phyloP scores from a whole-genome alignment of 2,888 invertebrate genomes.

The Liodrosophila aerea region DNA sequence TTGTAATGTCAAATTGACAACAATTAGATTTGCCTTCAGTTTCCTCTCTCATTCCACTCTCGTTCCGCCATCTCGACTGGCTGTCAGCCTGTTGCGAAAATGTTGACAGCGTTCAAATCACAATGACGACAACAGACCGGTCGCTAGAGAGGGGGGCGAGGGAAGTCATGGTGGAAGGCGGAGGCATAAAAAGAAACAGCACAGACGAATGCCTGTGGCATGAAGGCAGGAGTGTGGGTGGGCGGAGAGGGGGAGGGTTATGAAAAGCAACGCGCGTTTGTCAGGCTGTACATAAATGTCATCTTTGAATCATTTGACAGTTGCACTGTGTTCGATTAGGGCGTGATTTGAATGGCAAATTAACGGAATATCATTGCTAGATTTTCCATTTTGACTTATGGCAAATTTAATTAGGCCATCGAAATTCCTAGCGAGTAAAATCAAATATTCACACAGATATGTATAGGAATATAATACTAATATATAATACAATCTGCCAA shows the following conservation, averaged over 20 bases:
- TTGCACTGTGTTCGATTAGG: slow-evolving; percentile 63
- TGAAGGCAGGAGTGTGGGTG: slow-evolving; percentile 7
- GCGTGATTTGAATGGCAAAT: slow-evolving; percentile 69
- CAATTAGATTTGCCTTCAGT: slow-evolving; percentile 52
- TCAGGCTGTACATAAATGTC: slow-evolving; percentile 68
- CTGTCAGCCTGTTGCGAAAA: slow-evolving; percentile 57
- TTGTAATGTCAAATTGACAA: slow-evolving; percentile 57
- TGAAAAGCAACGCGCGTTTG: slow-evolving; percentile 9
- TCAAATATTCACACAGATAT: too few relatives aligned
- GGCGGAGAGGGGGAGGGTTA: neutral
- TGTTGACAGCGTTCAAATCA: slow-evolving; percentile 77
- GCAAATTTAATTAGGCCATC: slow-evolving; percentile 53
- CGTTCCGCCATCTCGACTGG: slow-evolving; percentile 2
- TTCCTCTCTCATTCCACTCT: neutral
- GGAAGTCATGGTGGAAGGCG: neutral
- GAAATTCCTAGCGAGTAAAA: slow-evolving; percentile 1
- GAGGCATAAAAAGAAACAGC: too few relatives aligned
- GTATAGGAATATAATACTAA: too few relatives aligned
- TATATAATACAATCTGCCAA: too few relatives aligned
- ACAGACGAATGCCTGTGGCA: slow-evolving; percentile 42
- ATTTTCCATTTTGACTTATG: slow-evolving; percentile 32
- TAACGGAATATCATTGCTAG: slow-evolving; percentile 35
- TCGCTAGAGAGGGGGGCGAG: slow-evolving; percentile 10
- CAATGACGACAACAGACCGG: slow-evolving; percentile 54
- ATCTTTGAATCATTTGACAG: slow-evolving; percentile 66